Conservation (phyloP, 2,888 invertebrate species). For the Parasteatoda lunata region DNA sequence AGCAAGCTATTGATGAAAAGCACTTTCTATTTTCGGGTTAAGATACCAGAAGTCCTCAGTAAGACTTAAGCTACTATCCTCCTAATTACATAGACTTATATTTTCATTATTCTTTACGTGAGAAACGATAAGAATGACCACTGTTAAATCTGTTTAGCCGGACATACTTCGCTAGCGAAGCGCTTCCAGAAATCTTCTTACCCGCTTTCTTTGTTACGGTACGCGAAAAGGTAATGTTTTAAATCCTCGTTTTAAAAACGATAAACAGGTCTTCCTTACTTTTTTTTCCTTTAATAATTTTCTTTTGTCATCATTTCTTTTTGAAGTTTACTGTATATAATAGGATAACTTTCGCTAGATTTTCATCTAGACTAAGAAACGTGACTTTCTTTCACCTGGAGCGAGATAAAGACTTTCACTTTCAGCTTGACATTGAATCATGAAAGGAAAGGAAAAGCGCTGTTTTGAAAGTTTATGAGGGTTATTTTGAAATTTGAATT, state of each 20-base stretch:
- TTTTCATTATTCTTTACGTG: constrained; percentile 1
- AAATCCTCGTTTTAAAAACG: constrained; percentile 17
- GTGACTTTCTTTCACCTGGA: too few species aligned
- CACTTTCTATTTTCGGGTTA: too few species aligned
- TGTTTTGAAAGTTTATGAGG: too few species aligned
- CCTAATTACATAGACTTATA: too few species aligned
- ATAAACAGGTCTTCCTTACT: constrained; percentile 38
- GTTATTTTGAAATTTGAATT: too few species aligned
- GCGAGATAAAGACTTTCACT: not conserved
- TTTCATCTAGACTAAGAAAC: too few species aligned
- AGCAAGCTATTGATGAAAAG: too few species aligned
- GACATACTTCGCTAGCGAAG: constrained; percentile 37
- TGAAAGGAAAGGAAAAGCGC: not conserved
- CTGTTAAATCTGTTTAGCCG: constrained; percentile 6
- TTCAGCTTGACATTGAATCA: not conserved
- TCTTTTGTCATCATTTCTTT: not conserved
- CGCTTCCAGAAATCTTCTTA: constrained; percentile 12
- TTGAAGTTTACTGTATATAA: not conserved
- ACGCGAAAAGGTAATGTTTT: constrained; percentile 15
- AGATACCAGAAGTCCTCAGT: too few species aligned
- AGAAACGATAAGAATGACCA: constrained; percentile 39
- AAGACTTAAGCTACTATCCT: too few species aligned
- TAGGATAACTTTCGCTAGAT: constrained; percentile 17
- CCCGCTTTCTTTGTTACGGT: constrained; percentile 20
- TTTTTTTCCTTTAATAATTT: not conserved